phyloP scores from a whole-genome alignment of 37 sponge, comb jelly and placozoan species.

The Ephydatia muelleri region DNA sequence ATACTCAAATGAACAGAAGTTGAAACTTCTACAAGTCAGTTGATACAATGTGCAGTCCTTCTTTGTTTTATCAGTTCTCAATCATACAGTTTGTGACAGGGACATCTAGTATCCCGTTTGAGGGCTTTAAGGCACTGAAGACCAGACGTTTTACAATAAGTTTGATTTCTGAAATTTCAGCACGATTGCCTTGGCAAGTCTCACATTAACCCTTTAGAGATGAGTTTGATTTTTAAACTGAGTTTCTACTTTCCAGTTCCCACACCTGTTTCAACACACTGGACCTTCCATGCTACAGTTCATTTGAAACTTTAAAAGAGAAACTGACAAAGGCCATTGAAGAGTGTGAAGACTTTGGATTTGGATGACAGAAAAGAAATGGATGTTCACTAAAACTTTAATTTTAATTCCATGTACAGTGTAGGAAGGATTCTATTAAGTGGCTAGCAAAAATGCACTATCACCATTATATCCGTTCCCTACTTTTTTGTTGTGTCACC shows the following conservation, averaged over 20 bases:
- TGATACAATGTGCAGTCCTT: background rate
- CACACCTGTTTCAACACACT: slow-evolving; percentile 91
- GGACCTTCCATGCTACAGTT: slow-evolving; percentile 73
- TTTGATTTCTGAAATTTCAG: background rate
- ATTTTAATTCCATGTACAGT: no score
- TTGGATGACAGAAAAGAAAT: slow-evolving; percentile 41
- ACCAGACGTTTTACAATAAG: background rate
- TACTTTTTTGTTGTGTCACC: no score
- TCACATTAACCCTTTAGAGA: no score
- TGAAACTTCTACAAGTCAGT: slow-evolving; percentile 81
- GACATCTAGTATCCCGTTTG: slow-evolving; percentile 89
- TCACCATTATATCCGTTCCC: no score
- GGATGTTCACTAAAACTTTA: no score
- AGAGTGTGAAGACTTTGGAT: slow-evolving; percentile 82
- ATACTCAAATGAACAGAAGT: slow-evolving; percentile 77
- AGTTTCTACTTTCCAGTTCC: slow-evolving; percentile 31
- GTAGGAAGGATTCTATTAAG: no score
- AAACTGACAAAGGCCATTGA: slow-evolving; percentile 78
- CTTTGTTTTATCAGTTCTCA: background rate
- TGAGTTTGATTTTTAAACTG: background rate
- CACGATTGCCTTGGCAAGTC: background rate
- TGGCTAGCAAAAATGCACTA: no score
- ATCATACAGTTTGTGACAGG: slow-evolving; percentile 87
- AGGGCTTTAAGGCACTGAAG: slow-evolving; percentile 84
- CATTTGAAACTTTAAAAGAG: slow-evolving; percentile 45